Evolutionary conservation across 2,888 invertebrate species (phyloP).

Genomic region (Sarcophaga variegata): DNA sequence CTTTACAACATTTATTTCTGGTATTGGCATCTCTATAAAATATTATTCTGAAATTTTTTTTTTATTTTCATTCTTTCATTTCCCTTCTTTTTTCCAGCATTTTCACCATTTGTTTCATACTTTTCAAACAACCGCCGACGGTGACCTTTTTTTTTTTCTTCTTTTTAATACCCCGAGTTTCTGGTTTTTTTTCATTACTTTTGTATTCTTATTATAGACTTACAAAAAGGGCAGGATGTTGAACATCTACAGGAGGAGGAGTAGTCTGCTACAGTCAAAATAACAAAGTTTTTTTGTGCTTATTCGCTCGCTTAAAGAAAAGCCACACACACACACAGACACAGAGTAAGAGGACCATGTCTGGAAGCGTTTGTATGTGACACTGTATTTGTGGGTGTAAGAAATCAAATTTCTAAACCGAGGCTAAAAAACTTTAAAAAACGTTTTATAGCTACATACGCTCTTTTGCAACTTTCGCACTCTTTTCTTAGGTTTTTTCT

Average conservation of each 20-base stretch:
- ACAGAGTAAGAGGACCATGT: not conserved
- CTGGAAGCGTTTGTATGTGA: not conserved
- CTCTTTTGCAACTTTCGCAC: not conserved
- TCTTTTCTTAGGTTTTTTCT: slow-evolving; percentile 21
- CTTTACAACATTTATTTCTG: slow-evolving; percentile 60
- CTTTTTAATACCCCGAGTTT: slow-evolving; percentile 44
- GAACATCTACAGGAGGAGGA: slow-evolving; percentile 27
- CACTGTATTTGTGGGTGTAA: not conserved
- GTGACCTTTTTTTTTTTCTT: slow-evolving; percentile 43
- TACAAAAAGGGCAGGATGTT: slow-evolving; percentile 55
- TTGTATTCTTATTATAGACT: slow-evolving; percentile 37
- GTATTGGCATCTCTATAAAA: slow-evolving; percentile 62
- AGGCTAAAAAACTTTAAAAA: slow-evolving; percentile 34
- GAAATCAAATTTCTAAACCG: slow-evolving; percentile 38
- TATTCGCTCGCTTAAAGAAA: not conserved
- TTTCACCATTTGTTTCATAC: slow-evolving; percentile 55
- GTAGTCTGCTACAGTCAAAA: slow-evolving; percentile 37
- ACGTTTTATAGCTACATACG: slow-evolving; percentile 56
- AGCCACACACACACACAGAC: not conserved
- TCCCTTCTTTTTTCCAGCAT: not conserved
- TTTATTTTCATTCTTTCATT: slow-evolving; percentile 9
- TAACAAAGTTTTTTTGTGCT: not conserved
- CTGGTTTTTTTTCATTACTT: not conserved
- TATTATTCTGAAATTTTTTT: slow-evolving; percentile 26
- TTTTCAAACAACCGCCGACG: slow-evolving; percentile 49